Evolutionary conservation across 2,888 invertebrate species (phyloP), one percentile per base, ranked within the genome.

Genomic region (Oscheius sp.): DNA sequence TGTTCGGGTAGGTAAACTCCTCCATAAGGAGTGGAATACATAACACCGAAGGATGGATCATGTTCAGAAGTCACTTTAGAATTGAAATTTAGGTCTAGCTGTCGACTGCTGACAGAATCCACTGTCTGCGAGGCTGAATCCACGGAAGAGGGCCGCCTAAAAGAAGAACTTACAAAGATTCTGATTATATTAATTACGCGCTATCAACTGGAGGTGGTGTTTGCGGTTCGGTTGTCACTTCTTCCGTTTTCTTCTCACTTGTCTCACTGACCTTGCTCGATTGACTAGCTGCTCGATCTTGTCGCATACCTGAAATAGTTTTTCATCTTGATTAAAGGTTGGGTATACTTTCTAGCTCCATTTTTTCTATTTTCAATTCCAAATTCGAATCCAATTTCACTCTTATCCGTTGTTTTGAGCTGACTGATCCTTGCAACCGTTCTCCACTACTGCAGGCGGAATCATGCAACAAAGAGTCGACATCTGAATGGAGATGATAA

Each of bases 351-450:
- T 80, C 80, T 41, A 80, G 56, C 53, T 80, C 78, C 80, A 78
- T 80, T 69, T 76, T 80, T 72, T 80, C 80, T 69, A 80, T 78
- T 59, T 80, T 80, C 73, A 80, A 69, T 58, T 80, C 80, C 56
- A 80, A 74, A 73, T 80, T 80, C 56, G 80, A 80, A 70, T 80
- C 80, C 69, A 80, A 72, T 75, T 78, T 78, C 49, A 80, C 76
- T 69, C 80, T 72, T 55, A 78, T 69, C 64, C 80, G 70, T 29
- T 76, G 76, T 66, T 80, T 80, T 63, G 80, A 80, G 63, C 76
- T 78, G 56, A 78, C 75, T 43, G 80, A 80, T 27, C 80, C 80
- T 29, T 78, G 78, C 27, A 78, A 73, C 52, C 80, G 56, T 43
- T 77, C 80, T 21, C 78, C 73, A 12, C 74, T 71, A 69, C 78